These are phyloP conservation scores for Atrina japonica DNA, from an alignment of 2,888 invertebrate genomes.

Conservation along the genomic window DNA sequence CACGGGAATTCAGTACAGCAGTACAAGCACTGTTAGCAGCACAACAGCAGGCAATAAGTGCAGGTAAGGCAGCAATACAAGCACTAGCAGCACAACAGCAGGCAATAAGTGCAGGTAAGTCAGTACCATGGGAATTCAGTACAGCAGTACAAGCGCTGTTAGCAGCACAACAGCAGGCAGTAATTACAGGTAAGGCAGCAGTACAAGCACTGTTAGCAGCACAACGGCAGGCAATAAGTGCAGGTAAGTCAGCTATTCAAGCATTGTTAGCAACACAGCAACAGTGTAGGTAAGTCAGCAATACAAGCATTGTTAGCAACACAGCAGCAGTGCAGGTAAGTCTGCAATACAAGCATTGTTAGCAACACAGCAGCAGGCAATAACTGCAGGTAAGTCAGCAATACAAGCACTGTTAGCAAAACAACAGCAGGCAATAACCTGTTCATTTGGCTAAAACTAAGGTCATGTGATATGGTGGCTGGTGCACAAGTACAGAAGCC, in stretches of 20 bases:
- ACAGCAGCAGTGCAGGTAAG: slow-evolving; percentile 83
- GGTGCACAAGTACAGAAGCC: too few species aligned
- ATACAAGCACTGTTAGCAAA: slow-evolving; percentile 94
- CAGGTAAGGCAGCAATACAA: slow-evolving; percentile 89
- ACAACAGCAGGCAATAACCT: slow-evolving; percentile 85
- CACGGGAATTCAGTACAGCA: slow-evolving; percentile 95
- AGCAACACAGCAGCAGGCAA: slow-evolving; percentile 86
- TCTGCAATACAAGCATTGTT: slow-evolving; percentile 95
- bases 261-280: slow-evolving; percentile 91
- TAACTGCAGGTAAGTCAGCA: slow-evolving; percentile 84
- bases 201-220: slow-evolving; percentile 94
- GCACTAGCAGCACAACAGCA: slow-evolving; percentile 90
- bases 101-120: slow-evolving; percentile 76
- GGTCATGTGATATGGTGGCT: too few species aligned
- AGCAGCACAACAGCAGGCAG: slow-evolving; percentile 86
- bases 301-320: slow-evolving; percentile 94
- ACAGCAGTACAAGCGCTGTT: slow-evolving; percentile 96
- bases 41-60: slow-evolving; percentile 83
- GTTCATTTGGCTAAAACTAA: slow-evolving; percentile 87
- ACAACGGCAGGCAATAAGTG: slow-evolving; percentile 83
- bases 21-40: slow-evolving; percentile 94
- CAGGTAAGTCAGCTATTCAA: slow-evolving; percentile 89
- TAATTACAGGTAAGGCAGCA: slow-evolving; percentile 84
- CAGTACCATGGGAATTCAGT: slow-evolving; percentile 95
- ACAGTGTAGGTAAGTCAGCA: slow-evolving; percentile 84